A percentile compares a stretch with the other conserved stretches of the same genome.
phyloP scores from a whole-genome alignment of 2,888 invertebrate genomes.

The Synergus itoensis region DNA sequence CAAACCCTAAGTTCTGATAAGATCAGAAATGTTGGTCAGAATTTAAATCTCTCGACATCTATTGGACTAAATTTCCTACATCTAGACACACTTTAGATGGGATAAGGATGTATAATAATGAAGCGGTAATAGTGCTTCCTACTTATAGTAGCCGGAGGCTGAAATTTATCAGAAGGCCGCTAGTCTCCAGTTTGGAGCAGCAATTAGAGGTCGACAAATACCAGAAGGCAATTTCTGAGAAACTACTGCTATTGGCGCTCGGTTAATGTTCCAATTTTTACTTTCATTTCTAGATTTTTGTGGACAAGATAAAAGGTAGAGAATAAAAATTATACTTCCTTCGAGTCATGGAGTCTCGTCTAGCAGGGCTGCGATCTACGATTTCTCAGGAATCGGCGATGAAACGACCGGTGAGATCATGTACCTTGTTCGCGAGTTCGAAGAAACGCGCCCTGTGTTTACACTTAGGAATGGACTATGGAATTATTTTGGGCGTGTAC shows the following conservation, averaged over 20 bases:
- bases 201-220: constrained; percentile 1
- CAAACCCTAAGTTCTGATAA: not conserved
- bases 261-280: not conserved
- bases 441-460: constrained; percentile 19
- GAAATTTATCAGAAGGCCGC: not conserved
- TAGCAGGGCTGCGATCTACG: not conserved
- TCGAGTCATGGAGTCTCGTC: not conserved
- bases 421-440: constrained; percentile 21
- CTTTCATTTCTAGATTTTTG: not conserved
- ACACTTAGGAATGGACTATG: constrained; percentile 26
- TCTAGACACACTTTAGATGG: not conserved
- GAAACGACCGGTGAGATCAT: constrained; percentile 8
- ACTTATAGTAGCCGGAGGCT: constrained; percentile 6
- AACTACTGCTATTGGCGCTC: not conserved
- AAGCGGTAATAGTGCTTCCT: constrained; percentile 9
- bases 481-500: constrained; percentile 49
- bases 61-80: not conserved
- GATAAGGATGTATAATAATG: not conserved
- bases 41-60: not conserved
- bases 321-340: not conserved
- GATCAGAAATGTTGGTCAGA: not conserved
- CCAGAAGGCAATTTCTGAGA: not conserved
- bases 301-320: not conserved
- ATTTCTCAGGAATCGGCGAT: not conserved
- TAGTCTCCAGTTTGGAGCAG: not conserved